These are phyloP conservation scores for Dicerorhinus sumatrensis DNA, from an alignment of 2,113 vertebrate species.

Conservation along the genomic window DNA sequence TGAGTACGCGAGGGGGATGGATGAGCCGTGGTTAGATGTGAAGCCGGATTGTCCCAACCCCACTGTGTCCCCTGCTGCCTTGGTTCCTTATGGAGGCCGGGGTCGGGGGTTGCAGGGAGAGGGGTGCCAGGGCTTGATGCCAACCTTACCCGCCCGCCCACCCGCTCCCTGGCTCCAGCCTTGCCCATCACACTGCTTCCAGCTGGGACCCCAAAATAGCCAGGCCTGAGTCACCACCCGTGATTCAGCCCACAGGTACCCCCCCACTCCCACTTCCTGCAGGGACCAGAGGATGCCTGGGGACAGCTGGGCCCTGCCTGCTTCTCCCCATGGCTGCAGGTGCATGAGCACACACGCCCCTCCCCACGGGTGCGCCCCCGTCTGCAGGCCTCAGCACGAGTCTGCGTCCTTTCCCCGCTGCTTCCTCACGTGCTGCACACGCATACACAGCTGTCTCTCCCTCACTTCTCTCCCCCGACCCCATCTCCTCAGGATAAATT, in stretches of 20 bases:
- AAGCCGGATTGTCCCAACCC: neutral
- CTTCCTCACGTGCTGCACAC: neutral
- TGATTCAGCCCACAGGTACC: slow-evolving; percentile 61
- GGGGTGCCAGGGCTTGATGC: slow-evolving; percentile 24
- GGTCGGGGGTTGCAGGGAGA: neutral
- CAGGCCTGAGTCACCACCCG: slow-evolving; percentile 75
- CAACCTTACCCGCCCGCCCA: slow-evolving; percentile 48
- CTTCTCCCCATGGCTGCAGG: slow-evolving; percentile 33
- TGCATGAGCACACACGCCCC: neutral
- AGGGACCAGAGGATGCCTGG: slow-evolving; percentile 59
- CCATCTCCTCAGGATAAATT: neutral
- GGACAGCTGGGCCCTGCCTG: slow-evolving; percentile 64
- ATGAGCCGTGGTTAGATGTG: neutral
- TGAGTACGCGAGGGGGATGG: slow-evolving; percentile 82
- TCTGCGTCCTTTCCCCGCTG: neutral
- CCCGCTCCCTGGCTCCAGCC: slow-evolving; percentile 47
- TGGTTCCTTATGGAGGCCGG: slow-evolving; percentile 12
- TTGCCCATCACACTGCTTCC: slow-evolving; percentile 67
- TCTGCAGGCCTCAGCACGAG: neutral
- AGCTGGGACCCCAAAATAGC: slow-evolving; percentile 80
- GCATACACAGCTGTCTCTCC: neutral
- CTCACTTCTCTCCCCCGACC: neutral
- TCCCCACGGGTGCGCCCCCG: neutral
- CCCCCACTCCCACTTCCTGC: neutral
- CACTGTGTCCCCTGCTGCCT: slow-evolving; percentile 38